Percentiles rank a stretch among this genome's conserved stretches.
Conservation (phyloP, 92 coral and sea anemone species). For the Palythoa caribaeorum region DNA sequence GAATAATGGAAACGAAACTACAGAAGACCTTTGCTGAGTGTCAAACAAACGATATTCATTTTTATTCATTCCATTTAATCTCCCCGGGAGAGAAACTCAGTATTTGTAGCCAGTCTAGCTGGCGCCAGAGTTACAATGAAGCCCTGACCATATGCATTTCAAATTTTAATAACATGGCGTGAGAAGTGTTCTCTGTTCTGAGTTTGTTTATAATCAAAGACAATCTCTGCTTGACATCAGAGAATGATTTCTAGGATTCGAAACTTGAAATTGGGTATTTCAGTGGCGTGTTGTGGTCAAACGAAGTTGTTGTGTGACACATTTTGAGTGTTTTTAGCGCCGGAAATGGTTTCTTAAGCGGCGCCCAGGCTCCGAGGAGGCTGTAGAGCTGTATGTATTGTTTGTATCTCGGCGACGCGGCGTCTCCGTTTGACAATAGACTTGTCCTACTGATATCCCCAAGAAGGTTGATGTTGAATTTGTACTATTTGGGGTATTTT, state of each 20-base stretch:
- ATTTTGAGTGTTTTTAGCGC: constrained; percentile 40
- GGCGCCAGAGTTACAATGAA: constrained; percentile 90
- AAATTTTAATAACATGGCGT: constrained; percentile 82
- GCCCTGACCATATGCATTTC: constrained; percentile 90
- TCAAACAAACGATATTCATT: constrained; percentile 60
- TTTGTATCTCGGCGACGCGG: constrained; percentile 89
- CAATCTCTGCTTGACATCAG: constrained; percentile 40
- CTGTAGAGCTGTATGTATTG: constrained; percentile 73
- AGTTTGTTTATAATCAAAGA: constrained; percentile 68
- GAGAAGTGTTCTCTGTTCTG: constrained; percentile 55
- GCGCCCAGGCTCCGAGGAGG: constrained; percentile 74
- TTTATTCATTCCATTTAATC: constrained; percentile 81
- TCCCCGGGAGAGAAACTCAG: constrained; percentile 87
- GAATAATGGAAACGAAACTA: background rate
- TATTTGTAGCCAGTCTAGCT: constrained; percentile 71
- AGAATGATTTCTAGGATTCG: background rate
- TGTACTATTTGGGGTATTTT: constrained; percentile 78
- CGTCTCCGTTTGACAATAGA: constrained; percentile 91
- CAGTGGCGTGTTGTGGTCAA: background rate
- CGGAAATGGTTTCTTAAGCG: constrained; percentile 77
- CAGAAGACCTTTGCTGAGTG: constrained; percentile 59
- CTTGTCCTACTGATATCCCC: constrained; percentile 79
- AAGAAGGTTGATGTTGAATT: constrained; percentile 87
- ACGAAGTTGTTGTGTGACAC: constrained; percentile 43
- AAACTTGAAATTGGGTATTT: constrained; percentile 10